Conservation (phyloP, 2,113 vertebrate genomes). For the Alexandromys fortis region DNA sequence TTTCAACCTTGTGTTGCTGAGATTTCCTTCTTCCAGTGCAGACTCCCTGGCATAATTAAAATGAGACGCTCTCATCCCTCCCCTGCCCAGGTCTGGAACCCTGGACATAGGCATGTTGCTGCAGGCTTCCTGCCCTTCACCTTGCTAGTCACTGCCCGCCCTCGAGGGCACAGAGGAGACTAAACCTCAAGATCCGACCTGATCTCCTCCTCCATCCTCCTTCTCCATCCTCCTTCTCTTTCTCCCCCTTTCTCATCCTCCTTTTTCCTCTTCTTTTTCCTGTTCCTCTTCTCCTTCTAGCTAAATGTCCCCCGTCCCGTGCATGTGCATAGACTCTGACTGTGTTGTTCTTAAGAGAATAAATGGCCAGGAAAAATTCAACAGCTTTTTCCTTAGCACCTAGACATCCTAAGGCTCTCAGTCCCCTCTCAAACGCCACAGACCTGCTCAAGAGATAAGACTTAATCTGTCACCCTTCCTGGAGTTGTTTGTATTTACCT, state of each 20-base stretch:
- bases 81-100: slow-evolving; percentile 46
- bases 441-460: neutral
- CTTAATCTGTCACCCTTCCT: neutral
- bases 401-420: neutral
- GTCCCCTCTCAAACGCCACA: neutral
- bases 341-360: neutral
- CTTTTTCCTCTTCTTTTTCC: neutral
- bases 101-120: neutral
- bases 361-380: neutral
- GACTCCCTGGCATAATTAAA: slow-evolving; percentile 28
- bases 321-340: neutral
- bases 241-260: neutral
- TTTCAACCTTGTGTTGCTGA: neutral
- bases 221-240: neutral
- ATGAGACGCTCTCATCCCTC: neutral
- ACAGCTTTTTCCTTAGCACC: neutral
- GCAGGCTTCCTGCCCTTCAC: neutral
- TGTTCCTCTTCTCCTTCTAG: neutral
- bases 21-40: neutral
- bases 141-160: neutral
- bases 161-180: slow-evolving; percentile 4
- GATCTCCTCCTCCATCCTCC: neutral
- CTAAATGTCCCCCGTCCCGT: neutral
- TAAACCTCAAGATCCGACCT: neutral
- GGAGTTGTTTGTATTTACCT: neutral